phyloP scores from a whole-genome alignment of 2,797 vertebrate species.

The Linurgus olivaceus region DNA sequence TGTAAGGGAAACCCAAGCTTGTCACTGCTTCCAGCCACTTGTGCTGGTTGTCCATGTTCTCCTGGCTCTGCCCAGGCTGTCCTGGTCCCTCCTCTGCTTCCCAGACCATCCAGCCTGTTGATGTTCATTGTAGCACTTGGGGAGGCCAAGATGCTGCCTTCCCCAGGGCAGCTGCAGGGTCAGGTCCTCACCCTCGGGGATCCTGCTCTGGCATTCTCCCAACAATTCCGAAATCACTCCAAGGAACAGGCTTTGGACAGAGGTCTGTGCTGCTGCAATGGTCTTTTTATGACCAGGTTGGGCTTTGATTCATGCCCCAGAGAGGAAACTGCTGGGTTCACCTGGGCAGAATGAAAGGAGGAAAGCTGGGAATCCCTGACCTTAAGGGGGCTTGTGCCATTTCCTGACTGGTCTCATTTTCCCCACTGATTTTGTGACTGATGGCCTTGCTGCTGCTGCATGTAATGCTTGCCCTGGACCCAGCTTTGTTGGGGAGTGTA shows the following conservation, averaged over 20 bases:
- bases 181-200: fast-evolving
- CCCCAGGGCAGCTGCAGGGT: not conserved
- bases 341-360: not conserved
- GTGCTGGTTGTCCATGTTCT: not conserved
- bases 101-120: not conserved
- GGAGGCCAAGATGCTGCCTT: not conserved
- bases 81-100: not conserved
- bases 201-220: not conserved
- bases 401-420: not conserved
- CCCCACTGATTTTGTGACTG: not conserved
- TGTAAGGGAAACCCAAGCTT: not conserved
- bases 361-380: not conserved
- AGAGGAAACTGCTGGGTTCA: not conserved
- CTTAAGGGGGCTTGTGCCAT: fast-evolving
- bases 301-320: not conserved
- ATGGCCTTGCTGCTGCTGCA: not conserved
- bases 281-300: not conserved
- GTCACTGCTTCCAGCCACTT: not conserved
- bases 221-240: not conserved
- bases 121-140: not conserved
- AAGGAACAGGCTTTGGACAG: not conserved
- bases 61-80: not conserved
- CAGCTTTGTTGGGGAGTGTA: not conserved
- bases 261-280: not conserved
- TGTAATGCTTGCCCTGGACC: not conserved